A percentile compares a stretch with the other conserved stretches of the same genome.
Evolutionary conservation across 2,888 invertebrate species (phyloP).

Genomic region (Tiphia femorata): DNA sequence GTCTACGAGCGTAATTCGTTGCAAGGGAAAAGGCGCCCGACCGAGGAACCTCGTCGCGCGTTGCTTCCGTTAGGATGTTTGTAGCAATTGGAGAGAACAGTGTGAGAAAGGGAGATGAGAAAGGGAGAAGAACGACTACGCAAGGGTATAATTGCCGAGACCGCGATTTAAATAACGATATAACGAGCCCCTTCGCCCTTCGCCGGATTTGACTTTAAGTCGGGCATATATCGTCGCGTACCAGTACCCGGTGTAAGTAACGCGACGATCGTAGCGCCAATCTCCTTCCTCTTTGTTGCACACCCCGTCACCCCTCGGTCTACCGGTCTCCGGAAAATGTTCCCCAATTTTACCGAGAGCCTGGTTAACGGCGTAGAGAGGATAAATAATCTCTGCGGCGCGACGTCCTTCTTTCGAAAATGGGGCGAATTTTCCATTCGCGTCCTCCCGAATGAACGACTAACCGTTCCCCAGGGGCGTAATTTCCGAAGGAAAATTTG

Average conservation of each 20-base stretch:
- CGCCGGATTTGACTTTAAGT: constrained; percentile 44
- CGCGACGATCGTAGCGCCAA: constrained; percentile 12
- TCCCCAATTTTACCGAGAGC: constrained; percentile 34
- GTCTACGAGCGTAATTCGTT: no score
- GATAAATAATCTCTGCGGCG: constrained; percentile 46
- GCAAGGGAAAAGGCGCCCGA: no score
- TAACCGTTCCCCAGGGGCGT: constrained; percentile 33
- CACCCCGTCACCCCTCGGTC: constrained; percentile 14
- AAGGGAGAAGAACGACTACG: no score
- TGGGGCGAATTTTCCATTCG: constrained; percentile 29
- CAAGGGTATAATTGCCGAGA: no score
- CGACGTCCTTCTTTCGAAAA: constrained; percentile 26
- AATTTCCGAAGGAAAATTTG: constrained; percentile 24
- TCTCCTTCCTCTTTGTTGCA: constrained; percentile 15
- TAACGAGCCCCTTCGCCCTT: constrained; percentile 19
- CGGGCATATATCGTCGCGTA: constrained; percentile 37
- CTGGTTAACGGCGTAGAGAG: constrained; percentile 43
- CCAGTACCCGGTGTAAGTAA: constrained; percentile 21
- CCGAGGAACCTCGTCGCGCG: no score
- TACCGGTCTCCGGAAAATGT: constrained; percentile 37
- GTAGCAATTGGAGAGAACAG: no score
- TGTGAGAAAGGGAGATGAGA: no score
- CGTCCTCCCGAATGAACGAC: constrained; percentile 13
- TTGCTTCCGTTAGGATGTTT: no score
- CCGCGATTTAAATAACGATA: constrained; percentile 16